Evolutionary conservation across 1,140 invertebrate genomes (phyloP).

Genomic region (Whitmania pigra): DNA sequence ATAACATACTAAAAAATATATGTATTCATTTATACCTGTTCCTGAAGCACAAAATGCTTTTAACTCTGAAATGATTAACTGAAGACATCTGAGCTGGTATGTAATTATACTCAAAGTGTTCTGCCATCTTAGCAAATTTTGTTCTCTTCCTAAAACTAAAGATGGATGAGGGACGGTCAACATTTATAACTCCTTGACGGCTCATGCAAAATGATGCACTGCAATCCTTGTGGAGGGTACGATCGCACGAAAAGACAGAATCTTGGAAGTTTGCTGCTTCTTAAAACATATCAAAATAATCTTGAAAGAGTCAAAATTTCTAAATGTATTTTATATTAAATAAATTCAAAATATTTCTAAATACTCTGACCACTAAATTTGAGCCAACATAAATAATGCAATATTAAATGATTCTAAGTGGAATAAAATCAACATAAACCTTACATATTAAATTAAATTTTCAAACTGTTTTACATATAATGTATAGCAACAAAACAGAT

Average conservation of each 20-base stretch:
- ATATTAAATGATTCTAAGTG: too few relatives aligned
- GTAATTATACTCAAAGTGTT: conserved; percentile 44
- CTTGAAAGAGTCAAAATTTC: not conserved
- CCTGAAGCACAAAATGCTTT: conserved; percentile 39
- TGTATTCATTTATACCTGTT: conserved; percentile 25
- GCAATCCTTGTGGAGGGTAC: conserved; percentile 40
- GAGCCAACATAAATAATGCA: too few relatives aligned
- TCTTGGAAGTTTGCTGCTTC: conserved; percentile 39
- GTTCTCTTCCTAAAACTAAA: conserved; percentile 38
- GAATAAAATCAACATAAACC: too few relatives aligned
- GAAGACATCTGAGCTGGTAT: conserved; percentile 41
- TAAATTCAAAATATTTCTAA: too few relatives aligned
- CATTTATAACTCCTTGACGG: conserved; percentile 39
- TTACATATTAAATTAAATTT: too few relatives aligned
- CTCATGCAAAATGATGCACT: conserved; percentile 39
- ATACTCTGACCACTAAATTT: too few relatives aligned
- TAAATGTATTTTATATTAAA: too few relatives aligned
- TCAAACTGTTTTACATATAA: not conserved
- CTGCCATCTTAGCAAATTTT: conserved; percentile 42
- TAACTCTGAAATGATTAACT: conserved; percentile 41
- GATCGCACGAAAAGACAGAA: conserved; percentile 36
- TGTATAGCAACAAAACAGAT: not conserved
- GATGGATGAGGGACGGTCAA: conserved; percentile 35
- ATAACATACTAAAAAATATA: too few relatives aligned
- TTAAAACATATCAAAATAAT: conserved; percentile 26